These are phyloP conservation scores for Burhinus oedicnemus DNA, from an alignment of 2,113 vertebrate species.

Conservation along the genomic window DNA sequence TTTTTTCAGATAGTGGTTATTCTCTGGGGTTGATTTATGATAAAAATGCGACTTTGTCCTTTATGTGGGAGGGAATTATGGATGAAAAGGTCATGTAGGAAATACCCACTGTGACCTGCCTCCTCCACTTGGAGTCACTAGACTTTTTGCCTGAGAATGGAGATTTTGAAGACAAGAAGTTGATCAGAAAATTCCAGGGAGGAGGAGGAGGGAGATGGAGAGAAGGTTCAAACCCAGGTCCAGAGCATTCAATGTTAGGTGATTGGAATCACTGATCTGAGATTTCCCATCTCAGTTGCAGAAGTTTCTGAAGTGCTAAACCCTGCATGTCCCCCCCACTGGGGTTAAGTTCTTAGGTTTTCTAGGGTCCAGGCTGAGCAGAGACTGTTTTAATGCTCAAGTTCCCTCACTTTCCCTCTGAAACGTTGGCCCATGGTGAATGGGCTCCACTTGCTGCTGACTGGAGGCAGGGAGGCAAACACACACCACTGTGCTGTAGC, in stretches of 20 bases:
- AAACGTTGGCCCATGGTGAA: neutral
- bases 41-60: neutral
- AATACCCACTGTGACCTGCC: neutral
- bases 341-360: too few species aligned
- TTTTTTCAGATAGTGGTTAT: constrained; percentile 45
- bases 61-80: neutral
- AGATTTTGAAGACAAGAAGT: neutral
- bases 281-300: neutral
- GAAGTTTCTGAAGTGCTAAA: neutral
- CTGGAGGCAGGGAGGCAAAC: neutral
- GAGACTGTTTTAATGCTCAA: neutral
- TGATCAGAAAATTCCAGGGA: neutral
- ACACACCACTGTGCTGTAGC: accelerated
- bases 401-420: neutral
- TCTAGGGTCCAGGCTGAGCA: neutral
- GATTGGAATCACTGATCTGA: neutral
- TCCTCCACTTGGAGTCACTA: neutral
- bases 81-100: neutral
- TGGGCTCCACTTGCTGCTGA: neutral
- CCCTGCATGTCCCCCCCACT: accelerated
- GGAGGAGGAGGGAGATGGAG: neutral
- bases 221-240: neutral
- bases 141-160: neutral
- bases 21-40: constrained; percentile 18
- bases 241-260: neutral